Evolutionary conservation across 2,113 vertebrate genomes (phyloP), one percentile per base, ranked within the genome.

Genomic region (Phrynosoma blainvillii): DNA sequence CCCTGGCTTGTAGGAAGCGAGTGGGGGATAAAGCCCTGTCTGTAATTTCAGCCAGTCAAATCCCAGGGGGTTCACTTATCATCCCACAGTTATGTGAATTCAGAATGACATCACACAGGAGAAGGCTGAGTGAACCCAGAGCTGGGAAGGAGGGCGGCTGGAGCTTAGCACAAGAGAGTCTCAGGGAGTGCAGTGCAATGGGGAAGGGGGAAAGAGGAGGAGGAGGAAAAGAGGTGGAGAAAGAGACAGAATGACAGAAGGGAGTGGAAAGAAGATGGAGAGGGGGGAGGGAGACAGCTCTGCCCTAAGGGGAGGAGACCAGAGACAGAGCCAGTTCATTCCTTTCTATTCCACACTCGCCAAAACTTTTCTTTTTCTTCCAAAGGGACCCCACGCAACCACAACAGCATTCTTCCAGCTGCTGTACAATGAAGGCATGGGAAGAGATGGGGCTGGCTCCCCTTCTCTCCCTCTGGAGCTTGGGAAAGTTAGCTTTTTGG

Each of bases 21-120:
- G 92, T 91, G 90, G 66, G 59, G 94, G 94, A 95, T 91, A 92
- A 95, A 94, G 92, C 91, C 93, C 93, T 89, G 93, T 95, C 95
- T 95, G 95, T 94, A 94, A 95, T 94, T 93, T 90, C 93, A 94
- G 95, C 95, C 95, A 95, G 94, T 92, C 94, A 95, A 90, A 92
- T 94, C 94, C 94, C 94, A 52, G 86, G 93, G 93, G 95, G 52
- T 95, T 94, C 95, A 95, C 94, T 94, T 95, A 93, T 95, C 94
- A 95, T 95, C 91, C 93, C 89, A 91, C 88, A 93, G 94, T 92
- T 95, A 94, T 94, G 93, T 87, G 89, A 93, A 52, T 93, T 90
- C 88, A 86, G 88, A 82, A 95, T 96, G 96, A 96, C 95, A 95
- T 96, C 96, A 96, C 94, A 85, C 94, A 85, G 91, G 73, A 84